Conservation (phyloP, 2,113 vertebrate genomes). For the Edolisoma coerulescens region DNA sequence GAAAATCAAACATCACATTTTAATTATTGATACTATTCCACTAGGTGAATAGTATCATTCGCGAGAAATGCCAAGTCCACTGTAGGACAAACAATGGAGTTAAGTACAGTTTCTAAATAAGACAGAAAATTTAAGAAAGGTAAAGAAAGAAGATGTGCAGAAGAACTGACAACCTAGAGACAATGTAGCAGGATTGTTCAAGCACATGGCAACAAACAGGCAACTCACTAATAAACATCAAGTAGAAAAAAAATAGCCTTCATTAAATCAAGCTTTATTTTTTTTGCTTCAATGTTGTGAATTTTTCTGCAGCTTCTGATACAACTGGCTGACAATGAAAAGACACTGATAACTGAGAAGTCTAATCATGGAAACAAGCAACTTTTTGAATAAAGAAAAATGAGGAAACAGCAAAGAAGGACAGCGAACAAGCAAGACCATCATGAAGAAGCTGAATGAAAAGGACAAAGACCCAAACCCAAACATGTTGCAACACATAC, state of each 20-base stretch:
- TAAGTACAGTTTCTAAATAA: neutral
- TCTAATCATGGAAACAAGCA: neutral
- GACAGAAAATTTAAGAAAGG: neutral
- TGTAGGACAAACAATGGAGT: neutral
- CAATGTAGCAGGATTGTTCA: neutral
- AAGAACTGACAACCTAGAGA: neutral
- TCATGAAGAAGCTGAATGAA: neutral
- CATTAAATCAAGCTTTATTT: neutral
- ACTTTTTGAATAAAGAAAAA: neutral
- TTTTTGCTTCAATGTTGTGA: neutral
- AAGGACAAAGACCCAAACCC: neutral
- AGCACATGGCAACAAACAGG: neutral
- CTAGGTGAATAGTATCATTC: neutral
- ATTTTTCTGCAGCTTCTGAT: neutral
- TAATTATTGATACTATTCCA: neutral
- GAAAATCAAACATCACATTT: neutral
- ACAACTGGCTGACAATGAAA: neutral
- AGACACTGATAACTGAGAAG: neutral
- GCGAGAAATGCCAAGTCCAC: neutral
- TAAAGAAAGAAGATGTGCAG: neutral
- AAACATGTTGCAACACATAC: neutral
- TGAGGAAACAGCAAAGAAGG: neutral
- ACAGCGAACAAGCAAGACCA: neutral
- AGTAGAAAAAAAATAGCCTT: neutral
- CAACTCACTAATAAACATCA: neutral